Evolutionary conservation across 2,797 vertebrate genomes (phyloP).

Genomic region (Neomorphus geoffroyi): DNA sequence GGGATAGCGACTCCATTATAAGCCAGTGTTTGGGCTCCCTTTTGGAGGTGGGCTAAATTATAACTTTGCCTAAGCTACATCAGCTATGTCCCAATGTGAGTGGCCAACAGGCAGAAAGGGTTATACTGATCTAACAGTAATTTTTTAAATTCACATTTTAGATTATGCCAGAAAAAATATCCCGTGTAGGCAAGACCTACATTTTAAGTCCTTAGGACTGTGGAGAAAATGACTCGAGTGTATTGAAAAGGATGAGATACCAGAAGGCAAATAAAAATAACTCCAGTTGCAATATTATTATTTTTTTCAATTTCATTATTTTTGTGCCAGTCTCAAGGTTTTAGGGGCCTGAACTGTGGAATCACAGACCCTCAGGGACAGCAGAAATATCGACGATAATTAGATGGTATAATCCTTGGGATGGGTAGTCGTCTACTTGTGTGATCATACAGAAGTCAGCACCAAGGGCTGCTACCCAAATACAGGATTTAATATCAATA

Average conservation of each 20-base stretch:
- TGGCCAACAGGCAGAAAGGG: neutral
- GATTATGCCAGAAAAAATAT: neutral
- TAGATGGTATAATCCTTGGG: conserved; percentile 15
- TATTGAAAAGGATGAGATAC: conserved; percentile 25
- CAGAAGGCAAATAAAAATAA: conserved; percentile 64
- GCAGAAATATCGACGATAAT: conserved; percentile 34
- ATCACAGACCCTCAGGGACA: fast-evolving
- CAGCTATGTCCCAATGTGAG: neutral
- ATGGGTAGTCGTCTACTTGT: neutral
- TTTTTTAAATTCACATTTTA: neutral
- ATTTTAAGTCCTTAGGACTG: neutral
- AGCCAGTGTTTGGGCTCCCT: neutral
- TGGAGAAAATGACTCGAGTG: conserved; percentile 16
- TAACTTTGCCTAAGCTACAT: neutral
- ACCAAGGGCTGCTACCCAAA: neutral
- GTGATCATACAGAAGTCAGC: neutral
- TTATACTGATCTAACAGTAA: neutral
- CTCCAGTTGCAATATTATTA: neutral
- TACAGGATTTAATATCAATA: neutral
- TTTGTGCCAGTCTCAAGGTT: conserved; percentile 27
- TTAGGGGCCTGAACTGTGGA: conserved; percentile 30
- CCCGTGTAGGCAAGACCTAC: conserved; percentile 47
- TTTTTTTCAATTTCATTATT: conserved; percentile 1
- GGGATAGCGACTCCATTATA: neutral
- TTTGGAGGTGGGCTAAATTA: neutral